Evolutionary conservation across 2,113 vertebrate species (phyloP), one percentile per base, ranked within the genome.

Genomic region (Spheniscus mendiculus): DNA sequence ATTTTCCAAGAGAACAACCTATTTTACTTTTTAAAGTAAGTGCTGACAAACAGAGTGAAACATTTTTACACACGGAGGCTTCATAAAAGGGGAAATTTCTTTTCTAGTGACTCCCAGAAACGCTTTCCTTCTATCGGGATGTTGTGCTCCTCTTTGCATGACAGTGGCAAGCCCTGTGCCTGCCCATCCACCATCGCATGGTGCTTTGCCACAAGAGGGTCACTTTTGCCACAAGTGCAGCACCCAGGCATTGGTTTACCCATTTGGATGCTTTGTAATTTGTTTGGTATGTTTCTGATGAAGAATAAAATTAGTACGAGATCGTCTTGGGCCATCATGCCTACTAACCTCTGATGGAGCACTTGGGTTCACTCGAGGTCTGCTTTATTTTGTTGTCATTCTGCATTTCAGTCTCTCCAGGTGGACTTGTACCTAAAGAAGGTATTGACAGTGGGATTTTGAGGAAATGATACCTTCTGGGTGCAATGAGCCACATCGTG

Each of bases 371-470:
- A 0, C n/a, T 20, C 0, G 3, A 27, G 21, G 22, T 16, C 9
- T 0, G n/a, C 12, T 58, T 21, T 15, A 7, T n/a, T 18, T 44
- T 36, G 49, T 6, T 16, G 34, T 34, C 2, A 0, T 11, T 10
- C 12, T 13, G 30, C 34, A 1, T 49, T 36, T 27, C 9, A 3
- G 17, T 7, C 5, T 16, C 58, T 59, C 9, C 0, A 1, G 26
- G 13, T 27, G 45, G 22, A 34, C 4, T 25, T 5, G 19, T 5
- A 11, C 21, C 30, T 19, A 9, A 11, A 38, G 52, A 36, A 53
- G n/a, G 26, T 11, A 11, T 3, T 0, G 4, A 19, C 30, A 4
- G n/a, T 0, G 6, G 53, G 27, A 15, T 9, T 34, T 32, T 3
- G 38, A 30, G 65, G 36, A 25, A 30, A 4, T 0, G 4, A 6